Base-by-base conservation (phyloP, 2,797 vertebrate genomes). In the Cygnus olor region DNA sequence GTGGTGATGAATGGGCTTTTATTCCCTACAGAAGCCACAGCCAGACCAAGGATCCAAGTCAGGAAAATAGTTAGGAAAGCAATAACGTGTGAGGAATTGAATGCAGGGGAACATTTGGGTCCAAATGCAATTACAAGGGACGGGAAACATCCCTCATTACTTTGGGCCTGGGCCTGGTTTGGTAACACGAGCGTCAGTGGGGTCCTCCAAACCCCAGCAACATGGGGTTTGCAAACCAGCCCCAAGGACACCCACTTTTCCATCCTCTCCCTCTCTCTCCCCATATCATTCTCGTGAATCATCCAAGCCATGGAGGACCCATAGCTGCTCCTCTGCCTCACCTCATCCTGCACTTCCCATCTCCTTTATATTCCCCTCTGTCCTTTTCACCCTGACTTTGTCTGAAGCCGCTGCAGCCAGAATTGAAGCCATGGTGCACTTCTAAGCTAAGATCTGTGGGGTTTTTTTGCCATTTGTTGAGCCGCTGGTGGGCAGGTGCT, bases 1-100 rank as follows among this genome's bases (percentile, higher is more conserved):
- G 21, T 24, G 42, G 40, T 28, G 21, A 18, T 95, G 89, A 96
- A 95, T 91, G 44, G 16, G 11, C 15, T 73, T 94, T 96, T 95
- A 84, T 96, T 95, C 78, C 8, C 2, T 24, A 47, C 36, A 76
- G 74, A 91, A 94, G 42, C 36, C 56, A 20, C 80, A 93, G 89
- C 63, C 82, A 89, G 85, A 20, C 51, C 0, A 0, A 88, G 66
- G 8, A 86, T n/a, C 14, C 54, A 30, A 42, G 40, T 72, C 19
- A 87, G 60, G 78, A 95, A 93, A 87, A 60, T 60, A 24, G 21
- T 54, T 92, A 85, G 73, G 44, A 91, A 92, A 79, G 85, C 82
- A 92, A n/a, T 83, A 89, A 86, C 0, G 3, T 88, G 40, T 58
- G 60, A 88, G 80, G n/a, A 93, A 84, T 68, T 71, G 79, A 91